Evolutionary conservation across 1,140 invertebrate species (phyloP), one percentile per base, ranked within the genome.

Genomic region (Scylla paramamosain): DNA sequence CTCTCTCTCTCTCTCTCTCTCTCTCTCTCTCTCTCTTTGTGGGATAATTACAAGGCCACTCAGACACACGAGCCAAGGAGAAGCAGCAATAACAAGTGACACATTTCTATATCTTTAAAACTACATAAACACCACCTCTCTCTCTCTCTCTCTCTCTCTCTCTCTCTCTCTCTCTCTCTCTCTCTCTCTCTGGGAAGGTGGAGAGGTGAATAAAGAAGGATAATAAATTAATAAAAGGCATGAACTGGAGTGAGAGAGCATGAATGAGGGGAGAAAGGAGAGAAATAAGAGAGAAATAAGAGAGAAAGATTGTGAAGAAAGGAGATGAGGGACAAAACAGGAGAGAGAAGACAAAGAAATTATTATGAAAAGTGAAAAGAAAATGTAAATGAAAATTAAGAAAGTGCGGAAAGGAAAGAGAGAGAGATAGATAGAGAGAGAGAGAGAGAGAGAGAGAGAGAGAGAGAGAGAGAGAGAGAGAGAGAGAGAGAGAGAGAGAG

Each of bases 91-190:
- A 16, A 59, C 10, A 59, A 59, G 12, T 59, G 10, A 59, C 52
- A 87, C 29, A 6, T 0, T 20, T 16, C 10, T 32, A 4, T 87
- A 14, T n/a, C 28, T 87, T 87, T 14, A 14, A 87, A 39, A 29
- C 16, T 20, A 87, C 14, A 32, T 16, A 29, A 87, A 28, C 16
- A 39, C 20, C n/a, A 48, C 4, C 20, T 88, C 87, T 88, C 32
- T 88, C 32, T 88, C 87, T 39, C 32, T 88, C 87, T 48, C 39
- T 48, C 88, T 48, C 45, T 90, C 88, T 90, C 88, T 90, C 88
- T 90, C 88, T 90, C 88, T 90, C 67, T n/a, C n/a, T 20, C 52
- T 59, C 16, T 20, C 52, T 59, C 52, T 59, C 52, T 59, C 52
- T 59, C 52, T 59, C 52, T 59, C 52, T 59, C 52, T 59, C 16